Evolutionary conservation across 2,113 vertebrate genomes (phyloP).

Genomic region (Syrmaticus mikado): DNA sequence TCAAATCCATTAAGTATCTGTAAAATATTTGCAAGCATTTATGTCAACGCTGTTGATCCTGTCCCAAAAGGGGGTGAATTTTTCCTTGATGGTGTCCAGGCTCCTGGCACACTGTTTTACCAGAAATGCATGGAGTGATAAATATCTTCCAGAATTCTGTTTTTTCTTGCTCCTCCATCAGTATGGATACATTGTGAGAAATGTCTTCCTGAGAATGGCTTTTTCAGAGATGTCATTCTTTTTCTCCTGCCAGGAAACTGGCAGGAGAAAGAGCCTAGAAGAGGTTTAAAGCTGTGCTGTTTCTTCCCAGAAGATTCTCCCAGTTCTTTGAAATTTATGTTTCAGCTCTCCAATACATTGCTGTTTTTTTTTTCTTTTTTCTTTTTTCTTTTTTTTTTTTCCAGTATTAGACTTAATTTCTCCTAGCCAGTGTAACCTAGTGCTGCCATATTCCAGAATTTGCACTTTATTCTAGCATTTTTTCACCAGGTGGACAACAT

Average conservation of each 20-base stretch:
- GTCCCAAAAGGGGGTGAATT: neutral
- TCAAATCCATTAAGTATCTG: neutral
- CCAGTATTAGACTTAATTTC: neutral
- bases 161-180: neutral
- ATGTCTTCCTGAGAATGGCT: neutral
- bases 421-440: neutral
- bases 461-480: neutral
- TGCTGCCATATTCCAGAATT: neutral
- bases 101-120: neutral
- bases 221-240: neutral
- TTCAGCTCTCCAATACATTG: neutral
- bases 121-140: accelerated
- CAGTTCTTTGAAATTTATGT: neutral
- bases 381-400: neutral
- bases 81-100: neutral
- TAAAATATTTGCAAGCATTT: neutral
- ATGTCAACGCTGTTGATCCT: neutral
- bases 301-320: neutral
- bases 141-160: neutral
- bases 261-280: neutral
- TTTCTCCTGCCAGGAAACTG: neutral
- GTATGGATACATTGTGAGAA: neutral
- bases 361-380: too few relatives aligned
- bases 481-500: neutral
- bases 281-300: neutral